Base-by-base conservation (phyloP, 2,888 invertebrate species). In the Drosophila neutralis region DNA sequence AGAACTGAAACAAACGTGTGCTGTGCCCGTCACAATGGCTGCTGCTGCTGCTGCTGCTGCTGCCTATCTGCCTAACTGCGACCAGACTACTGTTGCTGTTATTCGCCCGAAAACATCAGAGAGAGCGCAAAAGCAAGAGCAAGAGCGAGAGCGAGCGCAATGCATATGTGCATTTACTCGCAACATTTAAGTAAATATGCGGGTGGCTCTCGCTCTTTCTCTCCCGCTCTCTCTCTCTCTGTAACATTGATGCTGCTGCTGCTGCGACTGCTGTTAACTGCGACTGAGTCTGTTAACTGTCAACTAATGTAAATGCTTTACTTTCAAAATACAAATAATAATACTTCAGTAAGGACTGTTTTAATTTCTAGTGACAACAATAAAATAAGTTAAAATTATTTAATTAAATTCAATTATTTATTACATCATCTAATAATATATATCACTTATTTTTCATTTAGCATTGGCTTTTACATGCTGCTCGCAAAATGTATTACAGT, bases 1-100 rank as follows among this genome's bases (percentile, higher is more conserved):
- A 91, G 91, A 92, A 92, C 92, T 92, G 56, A 83, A 45, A 15
- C 24, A 24, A 87, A 77, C 77, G 83, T 75, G 80, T 78, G 81
- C 65, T 76, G 78, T 73, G 77, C 67, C 68, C 53, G 63, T 60
- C 56, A 73, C 60, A 35, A 61, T 57, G 57, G 51, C 66, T 61
- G 73, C 64, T 58, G 62, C 62, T 72, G 78, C 60, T 66, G 61
- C 42, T 40, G 33, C 57, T 61, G 52, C 53, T 54, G 57, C 62
- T 36, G 40, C 40, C 72, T 76, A 74, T 63, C 54, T 80, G 74
- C 49, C 35, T 53, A 65, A 57, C 65, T 48, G 49, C 38, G 51
- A 31, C 40, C 51, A 75, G 54, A 53, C 57, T 73, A 62, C 29
- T 58, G 65, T 24, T 53, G 53, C 53, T 56, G 56, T n/a, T 38